phyloP scores from a whole-genome alignment of 1,140 invertebrate genomes.

The Drosophila dunni region DNA sequence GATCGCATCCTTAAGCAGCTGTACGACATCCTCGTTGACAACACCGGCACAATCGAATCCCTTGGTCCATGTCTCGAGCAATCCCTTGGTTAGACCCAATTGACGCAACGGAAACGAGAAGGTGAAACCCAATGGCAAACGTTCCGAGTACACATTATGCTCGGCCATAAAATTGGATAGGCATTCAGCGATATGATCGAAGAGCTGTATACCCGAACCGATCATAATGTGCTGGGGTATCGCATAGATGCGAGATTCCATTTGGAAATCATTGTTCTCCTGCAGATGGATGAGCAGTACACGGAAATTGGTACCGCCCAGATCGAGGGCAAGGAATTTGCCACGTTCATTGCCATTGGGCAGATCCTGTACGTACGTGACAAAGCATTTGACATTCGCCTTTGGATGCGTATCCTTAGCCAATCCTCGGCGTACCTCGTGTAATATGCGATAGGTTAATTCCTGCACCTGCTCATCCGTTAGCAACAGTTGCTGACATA shows the following conservation, averaged over 20 bases:
- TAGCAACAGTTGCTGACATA: conserved; percentile 93
- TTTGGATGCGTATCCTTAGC: conserved; percentile 91
- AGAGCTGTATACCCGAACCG: conserved; percentile 94
- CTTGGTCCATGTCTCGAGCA: conserved; percentile 98
- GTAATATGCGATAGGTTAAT: conserved; percentile 91
- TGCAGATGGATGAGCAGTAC: conserved; percentile 96
- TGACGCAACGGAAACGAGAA: conserved; percentile 99
- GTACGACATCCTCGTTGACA: conserved; percentile 95
- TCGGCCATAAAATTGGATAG: conserved; percentile 97
- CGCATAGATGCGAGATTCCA: conserved; percentile 99
- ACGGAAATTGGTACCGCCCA: conserved; percentile 99
- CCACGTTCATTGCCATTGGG: conserved; percentile 98
- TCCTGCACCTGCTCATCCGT: conserved; percentile 92
- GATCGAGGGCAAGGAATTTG: conserved; percentile 98
- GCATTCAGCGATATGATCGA: conserved; percentile 99
- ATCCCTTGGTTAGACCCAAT: conserved; percentile 95
- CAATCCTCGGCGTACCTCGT: conserved; percentile 93
- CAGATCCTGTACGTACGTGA: conserved; percentile 98
- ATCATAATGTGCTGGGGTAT: conserved; percentile 98
- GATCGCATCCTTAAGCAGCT: conserved; percentile 94
- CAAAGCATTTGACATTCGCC: conserved; percentile 94
- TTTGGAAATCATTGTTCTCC: conserved; percentile 93
- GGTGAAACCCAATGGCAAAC: conserved; percentile 98
- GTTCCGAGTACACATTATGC: conserved; percentile 90
- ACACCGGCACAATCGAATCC: conserved; percentile 97